These are phyloP conservation scores for Fissipunctia ypsillon DNA, from an alignment of 2,888 invertebrate genomes.

Conservation along the genomic window DNA sequence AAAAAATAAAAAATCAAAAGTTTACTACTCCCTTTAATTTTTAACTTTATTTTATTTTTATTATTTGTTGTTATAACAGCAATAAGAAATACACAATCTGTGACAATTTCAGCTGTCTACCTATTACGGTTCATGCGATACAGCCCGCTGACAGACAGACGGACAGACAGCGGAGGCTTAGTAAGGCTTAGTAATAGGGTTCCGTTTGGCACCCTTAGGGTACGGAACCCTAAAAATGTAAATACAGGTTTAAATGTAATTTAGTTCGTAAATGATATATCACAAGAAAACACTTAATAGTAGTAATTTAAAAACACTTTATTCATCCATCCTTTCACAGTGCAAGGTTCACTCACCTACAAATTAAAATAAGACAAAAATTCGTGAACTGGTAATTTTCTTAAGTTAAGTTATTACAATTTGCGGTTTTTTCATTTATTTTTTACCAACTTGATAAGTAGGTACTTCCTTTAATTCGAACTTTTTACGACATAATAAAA, in stretches of 20 bases:
- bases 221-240: conserved; percentile 27
- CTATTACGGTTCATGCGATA: no score
- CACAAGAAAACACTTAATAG: conserved; percentile 31
- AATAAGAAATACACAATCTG: no score
- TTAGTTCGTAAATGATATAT: conserved; percentile 15
- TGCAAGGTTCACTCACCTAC: conserved; percentile 38
- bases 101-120: no score
- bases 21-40: no score
- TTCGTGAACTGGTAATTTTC: conserved; percentile 54
- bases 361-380: conserved; percentile 37
- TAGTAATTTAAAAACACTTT: conserved; percentile 38
- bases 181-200: no score
- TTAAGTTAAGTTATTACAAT: conserved; percentile 43
- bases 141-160: no score
- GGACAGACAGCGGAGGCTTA: no score
- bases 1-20: no score
- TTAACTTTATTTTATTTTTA: no score
- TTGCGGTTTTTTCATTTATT: conserved; percentile 48
- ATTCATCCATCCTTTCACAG: conserved; percentile 46
- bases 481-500: conserved; percentile 25
- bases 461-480: neutral
- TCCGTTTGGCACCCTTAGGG: no score
- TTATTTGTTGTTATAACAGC: no score
- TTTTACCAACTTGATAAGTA: conserved; percentile 19
- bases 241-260: conserved; percentile 21